These are phyloP conservation scores for Idris sp. DNA, from an alignment of 1,140 invertebrate species.

Conservation along the genomic window DNA sequence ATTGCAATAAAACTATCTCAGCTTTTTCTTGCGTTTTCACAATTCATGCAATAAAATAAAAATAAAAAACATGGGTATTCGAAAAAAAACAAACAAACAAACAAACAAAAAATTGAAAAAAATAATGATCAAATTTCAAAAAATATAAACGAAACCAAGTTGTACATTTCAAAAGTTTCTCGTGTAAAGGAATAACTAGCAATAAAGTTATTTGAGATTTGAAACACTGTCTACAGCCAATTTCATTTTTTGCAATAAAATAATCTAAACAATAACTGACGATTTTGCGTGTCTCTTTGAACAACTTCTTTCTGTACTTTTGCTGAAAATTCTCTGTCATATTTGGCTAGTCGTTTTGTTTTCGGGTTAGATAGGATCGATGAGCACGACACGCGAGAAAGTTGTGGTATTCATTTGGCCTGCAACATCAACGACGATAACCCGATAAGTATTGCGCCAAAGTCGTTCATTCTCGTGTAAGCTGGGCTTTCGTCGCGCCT, in stretches of 20 bases:
- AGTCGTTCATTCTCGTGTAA: conserved; percentile 44
- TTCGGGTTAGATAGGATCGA: conserved; percentile 33
- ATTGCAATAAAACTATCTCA: conserved; percentile 9
- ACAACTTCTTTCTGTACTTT: conserved; percentile 34
- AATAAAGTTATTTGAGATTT: too few relatives aligned
- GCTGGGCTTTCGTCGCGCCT: conserved; percentile 48
- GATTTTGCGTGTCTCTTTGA: conserved; percentile 19
- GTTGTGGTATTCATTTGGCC: conserved; percentile 46
- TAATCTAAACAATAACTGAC: not conserved
- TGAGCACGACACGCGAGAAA: conserved; percentile 42
- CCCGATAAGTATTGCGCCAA: conserved; percentile 45
- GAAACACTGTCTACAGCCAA: not conserved
- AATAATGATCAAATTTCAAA: too few relatives aligned
- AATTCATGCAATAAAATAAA: conserved; percentile 1
- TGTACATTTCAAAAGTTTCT: too few relatives aligned
- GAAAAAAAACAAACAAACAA: too few relatives aligned
- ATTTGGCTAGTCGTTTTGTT: conserved; percentile 31
- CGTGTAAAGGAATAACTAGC: too few relatives aligned
- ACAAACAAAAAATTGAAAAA: too few relatives aligned
- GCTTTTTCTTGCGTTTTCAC: not conserved
- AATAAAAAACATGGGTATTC: too few relatives aligned
- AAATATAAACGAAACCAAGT: too few relatives aligned
- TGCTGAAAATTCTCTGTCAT: conserved; percentile 15
- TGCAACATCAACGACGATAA: conserved; percentile 49
- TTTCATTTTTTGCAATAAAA: not conserved